phyloP scores from a whole-genome alignment of 2,888 invertebrate species.

The Philopedon plagiatum region DNA sequence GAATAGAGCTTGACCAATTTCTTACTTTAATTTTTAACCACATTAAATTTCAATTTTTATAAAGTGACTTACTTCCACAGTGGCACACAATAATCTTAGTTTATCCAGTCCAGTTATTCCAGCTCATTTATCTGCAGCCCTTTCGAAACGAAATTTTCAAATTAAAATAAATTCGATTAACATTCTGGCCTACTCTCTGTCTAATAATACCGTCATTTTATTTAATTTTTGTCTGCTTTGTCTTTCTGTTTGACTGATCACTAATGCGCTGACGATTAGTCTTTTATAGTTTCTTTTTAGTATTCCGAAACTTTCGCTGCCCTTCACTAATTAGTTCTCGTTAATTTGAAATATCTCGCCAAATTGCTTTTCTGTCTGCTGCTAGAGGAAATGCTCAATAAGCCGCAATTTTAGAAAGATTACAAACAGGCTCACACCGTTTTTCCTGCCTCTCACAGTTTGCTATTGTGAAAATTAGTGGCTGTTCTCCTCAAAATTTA shows the following conservation, averaged over 20 bases:
- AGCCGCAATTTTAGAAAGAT: constrained; percentile 3
- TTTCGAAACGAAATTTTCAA: too few relatives aligned
- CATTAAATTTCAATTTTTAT: too few relatives aligned
- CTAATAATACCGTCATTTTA: constrained; percentile 8
- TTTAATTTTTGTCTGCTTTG: constrained; percentile 14
- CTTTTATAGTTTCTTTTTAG: constrained; percentile 38
- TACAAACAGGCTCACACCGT: background rate
- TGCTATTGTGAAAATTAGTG: background rate
- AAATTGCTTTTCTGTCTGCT: constrained; percentile 34
- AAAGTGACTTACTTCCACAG: too few relatives aligned
- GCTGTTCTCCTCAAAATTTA: too few relatives aligned
- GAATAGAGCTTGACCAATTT: too few relatives aligned
- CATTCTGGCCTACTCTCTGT: background rate
- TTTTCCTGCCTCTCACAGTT: background rate
- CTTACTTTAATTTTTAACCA: too few relatives aligned
- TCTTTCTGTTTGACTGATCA: constrained; percentile 23
- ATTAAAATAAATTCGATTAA: constrained; percentile 3
- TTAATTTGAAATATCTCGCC: constrained; percentile 31
- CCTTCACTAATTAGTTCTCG: constrained; percentile 33
- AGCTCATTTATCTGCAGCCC: too few relatives aligned
- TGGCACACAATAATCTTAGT: too few relatives aligned
- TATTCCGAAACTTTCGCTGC: constrained; percentile 37
- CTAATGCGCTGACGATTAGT: constrained; percentile 27
- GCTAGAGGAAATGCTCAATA: constrained; percentile 19
- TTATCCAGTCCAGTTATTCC: too few relatives aligned